phyloP scores from a whole-genome alignment of 1,140 invertebrate species.

The Drosophila paulistorum region DNA sequence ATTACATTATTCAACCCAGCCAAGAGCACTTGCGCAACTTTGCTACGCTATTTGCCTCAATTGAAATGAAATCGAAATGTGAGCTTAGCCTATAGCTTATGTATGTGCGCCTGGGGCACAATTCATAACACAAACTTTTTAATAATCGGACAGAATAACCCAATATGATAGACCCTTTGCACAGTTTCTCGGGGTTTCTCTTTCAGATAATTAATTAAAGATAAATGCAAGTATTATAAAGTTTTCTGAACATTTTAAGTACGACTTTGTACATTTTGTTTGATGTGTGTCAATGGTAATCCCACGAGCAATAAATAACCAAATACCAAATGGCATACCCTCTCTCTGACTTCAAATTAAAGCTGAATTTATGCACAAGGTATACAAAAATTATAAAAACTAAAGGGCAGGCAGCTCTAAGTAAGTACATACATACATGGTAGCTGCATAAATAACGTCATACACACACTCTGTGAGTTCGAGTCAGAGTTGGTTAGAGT shows the following conservation, averaged over 20 bases:
- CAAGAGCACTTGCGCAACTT: slow-evolving; percentile 64
- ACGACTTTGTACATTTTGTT: not conserved
- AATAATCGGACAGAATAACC: not conserved
- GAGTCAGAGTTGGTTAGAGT: slow-evolving; percentile 7
- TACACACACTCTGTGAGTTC: slow-evolving; percentile 3
- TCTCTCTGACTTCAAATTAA: slow-evolving; percentile 19
- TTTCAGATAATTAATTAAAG: not conserved
- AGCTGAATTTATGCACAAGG: slow-evolving; percentile 52
- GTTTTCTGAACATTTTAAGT: not conserved
- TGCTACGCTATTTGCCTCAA: slow-evolving; percentile 28
- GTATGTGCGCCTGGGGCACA: slow-evolving; percentile 30
- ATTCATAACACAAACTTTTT: no score
- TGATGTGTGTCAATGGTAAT: slow-evolving; percentile 33
- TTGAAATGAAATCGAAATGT: slow-evolving; percentile 52
- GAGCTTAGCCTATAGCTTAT: slow-evolving; percentile 26
- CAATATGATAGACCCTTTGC: not conserved
- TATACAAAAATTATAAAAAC: slow-evolving; percentile 61
- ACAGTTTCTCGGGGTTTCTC: not conserved
- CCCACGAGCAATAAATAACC: slow-evolving; percentile 52
- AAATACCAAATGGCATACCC: not conserved
- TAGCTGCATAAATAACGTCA: slow-evolving; percentile 29
- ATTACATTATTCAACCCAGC: slow-evolving; percentile 14
- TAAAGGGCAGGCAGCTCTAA: slow-evolving; percentile 38
- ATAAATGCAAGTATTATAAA: not conserved
- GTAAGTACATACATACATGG: not conserved